Percentiles rank a stretch among this genome's conserved stretches.
Conservation (phyloP, 2,113 vertebrate species). For the Copsychus sechellarum region DNA sequence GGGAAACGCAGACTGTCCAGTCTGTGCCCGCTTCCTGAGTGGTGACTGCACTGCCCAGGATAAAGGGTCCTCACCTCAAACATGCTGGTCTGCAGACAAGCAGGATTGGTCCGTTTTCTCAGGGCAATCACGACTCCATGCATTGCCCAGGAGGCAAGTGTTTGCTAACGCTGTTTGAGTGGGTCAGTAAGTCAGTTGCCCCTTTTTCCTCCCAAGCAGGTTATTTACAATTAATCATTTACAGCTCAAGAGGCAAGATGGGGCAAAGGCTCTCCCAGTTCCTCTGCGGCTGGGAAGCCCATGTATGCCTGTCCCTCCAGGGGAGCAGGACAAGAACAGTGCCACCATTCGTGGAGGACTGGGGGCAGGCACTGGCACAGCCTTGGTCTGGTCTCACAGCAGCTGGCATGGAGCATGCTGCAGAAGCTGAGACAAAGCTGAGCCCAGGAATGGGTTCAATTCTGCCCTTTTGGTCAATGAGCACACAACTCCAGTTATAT, state of each 20-base stretch:
- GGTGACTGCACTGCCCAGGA: not conserved
- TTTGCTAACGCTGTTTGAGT: rapidly evolving
- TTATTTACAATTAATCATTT: not conserved
- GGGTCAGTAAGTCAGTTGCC: not conserved
- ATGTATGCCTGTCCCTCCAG: rapidly evolving
- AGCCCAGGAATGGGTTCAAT: rapidly evolving
- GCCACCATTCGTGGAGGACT: rapidly evolving
- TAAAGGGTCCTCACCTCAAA: not conserved
- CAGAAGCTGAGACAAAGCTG: not conserved
- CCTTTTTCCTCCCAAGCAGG: not conserved
- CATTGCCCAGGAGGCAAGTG: rapidly evolving
- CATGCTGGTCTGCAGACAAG: not conserved
- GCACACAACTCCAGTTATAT: not conserved
- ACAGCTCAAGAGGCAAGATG: not conserved
- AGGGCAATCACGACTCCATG: not conserved
- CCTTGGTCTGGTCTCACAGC: not conserved
- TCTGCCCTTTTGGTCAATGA: constrained; percentile 2
- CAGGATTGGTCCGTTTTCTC: not conserved
- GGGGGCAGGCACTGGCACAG: rapidly evolving
- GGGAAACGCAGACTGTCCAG: not conserved
- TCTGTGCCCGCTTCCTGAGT: not conserved
- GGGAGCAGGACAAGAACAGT: not conserved
- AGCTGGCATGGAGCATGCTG: rapidly evolving
- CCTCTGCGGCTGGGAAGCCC: rapidly evolving
- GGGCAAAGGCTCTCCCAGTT: not conserved